phyloP scores from a whole-genome alignment of 1,140 invertebrate species.

The Cherax quadricarinatus region DNA sequence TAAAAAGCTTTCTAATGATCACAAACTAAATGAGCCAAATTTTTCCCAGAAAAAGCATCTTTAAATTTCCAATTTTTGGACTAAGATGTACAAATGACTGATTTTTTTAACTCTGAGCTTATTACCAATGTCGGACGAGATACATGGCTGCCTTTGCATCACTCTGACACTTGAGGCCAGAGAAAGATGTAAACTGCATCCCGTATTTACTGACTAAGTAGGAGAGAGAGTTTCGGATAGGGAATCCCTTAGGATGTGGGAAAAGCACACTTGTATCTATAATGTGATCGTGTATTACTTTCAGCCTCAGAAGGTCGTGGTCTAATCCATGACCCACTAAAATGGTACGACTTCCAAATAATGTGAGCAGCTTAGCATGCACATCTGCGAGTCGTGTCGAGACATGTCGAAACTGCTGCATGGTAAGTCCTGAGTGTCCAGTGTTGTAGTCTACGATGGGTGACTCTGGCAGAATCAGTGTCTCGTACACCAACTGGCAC shows the following conservation, averaged over 20 bases:
- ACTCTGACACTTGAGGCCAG: not conserved
- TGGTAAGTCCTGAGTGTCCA: not conserved
- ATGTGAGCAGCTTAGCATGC: not conserved
- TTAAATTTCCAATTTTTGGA: too few relatives aligned
- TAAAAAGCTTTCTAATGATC: too few relatives aligned
- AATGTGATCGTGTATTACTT: not conserved
- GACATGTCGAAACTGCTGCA: not conserved
- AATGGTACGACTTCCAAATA: not conserved
- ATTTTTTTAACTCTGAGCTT: too few relatives aligned
- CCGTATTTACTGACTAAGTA: not conserved
- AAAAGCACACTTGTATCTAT: not conserved
- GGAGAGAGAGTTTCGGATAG: not conserved
- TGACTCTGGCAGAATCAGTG: not conserved
- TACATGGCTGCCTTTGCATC: not conserved
- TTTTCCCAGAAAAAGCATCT: too few relatives aligned
- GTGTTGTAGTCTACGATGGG: conserved; percentile 13
- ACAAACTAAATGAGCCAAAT: too few relatives aligned
- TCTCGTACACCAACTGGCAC: not conserved
- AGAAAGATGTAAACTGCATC: too few relatives aligned
- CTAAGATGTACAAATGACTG: too few relatives aligned
- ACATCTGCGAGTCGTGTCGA: not conserved
- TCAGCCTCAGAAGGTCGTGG: not conserved
- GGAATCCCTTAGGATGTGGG: not conserved
- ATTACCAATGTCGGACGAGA: not conserved
- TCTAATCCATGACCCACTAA: not conserved